phyloP scores from a whole-genome alignment of 2,888 invertebrate species.

The Corythucha ciliata region DNA sequence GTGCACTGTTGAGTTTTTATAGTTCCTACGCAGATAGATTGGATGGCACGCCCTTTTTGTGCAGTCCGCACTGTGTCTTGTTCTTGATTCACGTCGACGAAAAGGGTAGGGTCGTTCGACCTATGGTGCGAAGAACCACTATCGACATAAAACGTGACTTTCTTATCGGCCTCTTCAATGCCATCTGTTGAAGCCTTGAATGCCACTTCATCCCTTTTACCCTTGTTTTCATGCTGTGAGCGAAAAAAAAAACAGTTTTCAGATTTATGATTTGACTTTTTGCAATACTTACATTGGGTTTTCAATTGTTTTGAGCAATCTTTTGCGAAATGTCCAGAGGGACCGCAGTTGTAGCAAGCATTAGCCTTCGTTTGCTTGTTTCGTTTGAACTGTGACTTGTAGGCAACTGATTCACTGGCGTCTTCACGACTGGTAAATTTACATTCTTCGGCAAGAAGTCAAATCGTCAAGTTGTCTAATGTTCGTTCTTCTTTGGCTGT shows the following conservation, averaged over 20 bases:
- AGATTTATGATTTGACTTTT: neutral
- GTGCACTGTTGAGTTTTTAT: too few species aligned
- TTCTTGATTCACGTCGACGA: slow-evolving; percentile 10
- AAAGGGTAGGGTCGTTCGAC: slow-evolving; percentile 1
- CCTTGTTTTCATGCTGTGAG: slow-evolving; percentile 6
- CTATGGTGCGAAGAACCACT: slow-evolving; percentile 11
- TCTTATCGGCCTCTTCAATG: neutral
- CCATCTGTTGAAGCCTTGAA: slow-evolving; percentile 3
- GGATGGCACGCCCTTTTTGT: slow-evolving; percentile 7
- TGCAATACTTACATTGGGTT: too few species aligned
- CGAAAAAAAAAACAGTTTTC: neutral
- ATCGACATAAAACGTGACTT: slow-evolving; percentile 10
- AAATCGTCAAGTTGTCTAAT: slow-evolving; percentile 12
- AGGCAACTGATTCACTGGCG: neutral
- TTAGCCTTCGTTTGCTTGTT: slow-evolving; percentile 4
- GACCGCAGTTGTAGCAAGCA: slow-evolving; percentile 6
- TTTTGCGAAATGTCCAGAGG: too few species aligned
- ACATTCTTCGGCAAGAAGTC: slow-evolving; percentile 13
- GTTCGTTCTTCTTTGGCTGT: slow-evolving; percentile 15
- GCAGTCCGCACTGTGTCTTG: too few species aligned
- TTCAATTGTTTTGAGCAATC: too few species aligned
- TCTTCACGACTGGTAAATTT: neutral
- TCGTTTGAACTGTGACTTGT: neutral
- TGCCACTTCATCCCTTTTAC: slow-evolving; percentile 5
- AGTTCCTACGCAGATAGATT: slow-evolving; percentile 3